Percentiles rank a stretch among this genome's conserved stretches.
phyloP scores from a whole-genome alignment of 2,113 vertebrate species.

The Actenoides hombroni region DNA sequence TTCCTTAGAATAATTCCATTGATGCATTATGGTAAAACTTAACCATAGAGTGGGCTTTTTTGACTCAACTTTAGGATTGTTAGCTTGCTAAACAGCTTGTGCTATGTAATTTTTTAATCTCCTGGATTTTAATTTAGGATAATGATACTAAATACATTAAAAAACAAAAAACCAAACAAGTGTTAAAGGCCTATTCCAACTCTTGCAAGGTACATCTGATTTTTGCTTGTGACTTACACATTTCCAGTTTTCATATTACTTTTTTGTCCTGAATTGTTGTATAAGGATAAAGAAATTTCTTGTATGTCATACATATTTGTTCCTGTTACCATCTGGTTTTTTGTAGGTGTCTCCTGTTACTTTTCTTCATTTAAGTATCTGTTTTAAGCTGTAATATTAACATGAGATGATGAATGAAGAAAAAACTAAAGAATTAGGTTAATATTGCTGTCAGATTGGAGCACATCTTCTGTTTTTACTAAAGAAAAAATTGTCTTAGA shows the following conservation, averaged over 20 bases:
- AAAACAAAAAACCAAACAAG: too few relatives aligned
- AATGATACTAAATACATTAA: not conserved
- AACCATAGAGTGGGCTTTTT: not conserved
- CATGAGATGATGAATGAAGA: not conserved
- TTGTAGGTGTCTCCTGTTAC: not conserved
- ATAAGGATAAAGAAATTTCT: not conserved
- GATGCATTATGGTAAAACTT: not conserved
- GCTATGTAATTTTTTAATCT: not conserved
- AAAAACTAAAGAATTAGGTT: not conserved
- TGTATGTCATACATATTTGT: not conserved
- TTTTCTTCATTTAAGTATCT: not conserved
- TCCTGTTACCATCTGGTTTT: not conserved
- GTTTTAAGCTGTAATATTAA: not conserved
- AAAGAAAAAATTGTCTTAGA: not conserved
- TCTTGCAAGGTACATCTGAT: not conserved
- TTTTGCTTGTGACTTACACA: not conserved
- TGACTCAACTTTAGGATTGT: not conserved
- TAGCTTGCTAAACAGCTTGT: not conserved
- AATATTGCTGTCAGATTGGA: not conserved
- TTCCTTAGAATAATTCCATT: not conserved
- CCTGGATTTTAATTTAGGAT: not conserved
- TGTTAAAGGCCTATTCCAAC: not conserved
- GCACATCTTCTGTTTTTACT: not conserved
- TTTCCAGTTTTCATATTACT: not conserved
- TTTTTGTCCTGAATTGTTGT: not conserved